Conservation (phyloP, 1,140 invertebrate species). For the Oscheius sp. region DNA sequence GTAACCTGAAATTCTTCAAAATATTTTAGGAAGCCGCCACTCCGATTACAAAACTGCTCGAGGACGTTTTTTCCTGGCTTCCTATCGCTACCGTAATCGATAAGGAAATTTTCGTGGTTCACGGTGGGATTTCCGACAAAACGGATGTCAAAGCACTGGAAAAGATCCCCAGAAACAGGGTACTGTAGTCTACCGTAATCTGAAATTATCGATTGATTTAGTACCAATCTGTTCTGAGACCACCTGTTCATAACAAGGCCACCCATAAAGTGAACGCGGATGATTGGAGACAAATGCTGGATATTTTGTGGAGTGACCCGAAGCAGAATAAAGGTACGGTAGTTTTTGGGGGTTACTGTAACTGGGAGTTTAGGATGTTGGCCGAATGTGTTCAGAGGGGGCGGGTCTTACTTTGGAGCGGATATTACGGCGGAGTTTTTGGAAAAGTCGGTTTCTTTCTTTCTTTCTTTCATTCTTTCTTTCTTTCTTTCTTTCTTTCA, state of each 20-base stretch:
- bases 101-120: slow-evolving; percentile 79
- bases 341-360: too few relatives aligned
- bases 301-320: slow-evolving; percentile 87
- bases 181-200: slow-evolving; percentile 20
- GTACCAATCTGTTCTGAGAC: slow-evolving; percentile 77
- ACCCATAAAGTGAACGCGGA: slow-evolving; percentile 62
- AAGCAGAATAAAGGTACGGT: slow-evolving; percentile 70
- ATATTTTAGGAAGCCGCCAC: slow-evolving; percentile 72
- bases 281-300: slow-evolving; percentile 66
- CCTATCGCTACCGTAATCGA: slow-evolving; percentile 83
- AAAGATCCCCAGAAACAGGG: slow-evolving; percentile 62
- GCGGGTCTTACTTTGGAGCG: slow-evolving; percentile 84
- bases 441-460: slow-evolving; percentile 64
- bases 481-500: too few relatives aligned
- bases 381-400: slow-evolving; percentile 79
- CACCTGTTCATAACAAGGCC: slow-evolving; percentile 69
- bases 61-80: slow-evolving; percentile 83
- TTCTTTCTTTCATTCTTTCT: too few relatives aligned
- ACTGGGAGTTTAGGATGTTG: slow-evolving; percentile 68
- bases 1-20: neutral
- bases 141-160: slow-evolving; percentile 76
- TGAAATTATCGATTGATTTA: slow-evolving; percentile 63
- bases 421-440: slow-evolving; percentile 79
- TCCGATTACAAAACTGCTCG: slow-evolving; percentile 74
- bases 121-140: slow-evolving; percentile 80